Conservation (phyloP, 1,140 invertebrate species). For the Drosophila punjabiensis region DNA sequence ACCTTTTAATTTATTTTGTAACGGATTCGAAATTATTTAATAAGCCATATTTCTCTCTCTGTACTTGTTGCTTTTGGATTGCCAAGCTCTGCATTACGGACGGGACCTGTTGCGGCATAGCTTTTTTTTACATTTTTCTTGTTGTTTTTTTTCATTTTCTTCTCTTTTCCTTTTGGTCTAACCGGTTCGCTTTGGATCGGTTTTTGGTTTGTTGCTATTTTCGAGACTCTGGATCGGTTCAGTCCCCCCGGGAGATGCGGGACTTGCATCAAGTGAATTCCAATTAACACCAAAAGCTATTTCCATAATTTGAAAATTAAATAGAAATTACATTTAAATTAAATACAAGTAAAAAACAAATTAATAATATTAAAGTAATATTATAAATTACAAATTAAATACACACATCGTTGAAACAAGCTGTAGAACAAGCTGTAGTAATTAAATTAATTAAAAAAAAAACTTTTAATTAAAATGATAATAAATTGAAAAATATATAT, state of each 20-base stretch:
- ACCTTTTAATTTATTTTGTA: not conserved
- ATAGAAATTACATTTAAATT: not conserved
- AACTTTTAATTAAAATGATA: not conserved
- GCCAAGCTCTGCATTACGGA: constrained; percentile 41
- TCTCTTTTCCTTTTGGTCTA: constrained; percentile 33
- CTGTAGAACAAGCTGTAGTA: no score
- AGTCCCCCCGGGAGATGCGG: constrained; percentile 17
- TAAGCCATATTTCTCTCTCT: constrained; percentile 3
- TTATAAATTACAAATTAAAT: not conserved
- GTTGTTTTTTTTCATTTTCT: constrained; percentile 20
- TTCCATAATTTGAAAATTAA: not conserved
- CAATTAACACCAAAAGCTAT: constrained; percentile 14
- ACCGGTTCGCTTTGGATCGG: constrained; percentile 53
- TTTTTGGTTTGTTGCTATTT: constrained; percentile 63
- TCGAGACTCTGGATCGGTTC: constrained; percentile 42
- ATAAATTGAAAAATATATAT: no score
- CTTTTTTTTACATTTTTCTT: constrained; percentile 20
- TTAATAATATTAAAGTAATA: not conserved
- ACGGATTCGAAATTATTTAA: not conserved
- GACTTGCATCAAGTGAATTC: constrained; percentile 23
- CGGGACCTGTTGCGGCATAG: constrained; percentile 71
- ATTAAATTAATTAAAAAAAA: not conserved
- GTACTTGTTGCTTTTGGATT: constrained; percentile 21
- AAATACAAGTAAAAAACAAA: not conserved
- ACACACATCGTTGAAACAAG: not conserved